A percentile compares a stretch with the other conserved stretches of the same genome.
phyloP scores from a whole-genome alignment of 2,113 vertebrate genomes.

The Malurus cyaneus region DNA sequence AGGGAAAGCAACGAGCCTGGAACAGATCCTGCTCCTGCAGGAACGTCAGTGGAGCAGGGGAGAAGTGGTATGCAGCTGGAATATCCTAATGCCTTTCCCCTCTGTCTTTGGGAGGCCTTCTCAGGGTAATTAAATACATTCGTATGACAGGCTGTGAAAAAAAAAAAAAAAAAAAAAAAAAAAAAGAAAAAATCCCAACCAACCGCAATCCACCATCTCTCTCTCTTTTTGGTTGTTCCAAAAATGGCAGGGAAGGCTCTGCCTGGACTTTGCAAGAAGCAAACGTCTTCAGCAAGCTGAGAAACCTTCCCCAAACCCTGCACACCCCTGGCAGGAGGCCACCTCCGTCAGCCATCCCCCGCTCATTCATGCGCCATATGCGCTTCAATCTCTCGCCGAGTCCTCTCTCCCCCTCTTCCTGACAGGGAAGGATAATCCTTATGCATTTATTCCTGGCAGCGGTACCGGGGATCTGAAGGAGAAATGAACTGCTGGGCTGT shows the following conservation, averaged over 20 bases:
- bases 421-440: constrained; percentile 49
- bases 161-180: not conserved
- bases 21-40: constrained; percentile 25
- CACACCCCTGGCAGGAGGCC: constrained; percentile 35
- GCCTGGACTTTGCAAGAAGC: constrained; percentile 2
- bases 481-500: constrained; percentile 35
- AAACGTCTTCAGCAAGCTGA: not conserved
- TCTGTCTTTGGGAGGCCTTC: constrained; percentile 49
- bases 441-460: constrained; percentile 66
- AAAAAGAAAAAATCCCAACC: not conserved
- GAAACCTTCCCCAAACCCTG: constrained; percentile 7
- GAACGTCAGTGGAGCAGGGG: not conserved
- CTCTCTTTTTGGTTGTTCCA: not conserved
- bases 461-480: not conserved
- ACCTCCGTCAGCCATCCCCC: constrained; percentile 11
- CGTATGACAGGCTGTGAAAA: not conserved
- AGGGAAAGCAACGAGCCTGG: not conserved
- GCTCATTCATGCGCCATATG: constrained; percentile 31
- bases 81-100: constrained; percentile 26
- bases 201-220: not conserved
- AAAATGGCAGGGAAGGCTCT: constrained; percentile 10
- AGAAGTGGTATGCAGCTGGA: not conserved
- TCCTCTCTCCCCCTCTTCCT: constrained; percentile 28
- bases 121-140: constrained; percentile 38
- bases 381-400: not conserved